phyloP scores from a whole-genome alignment of 2,888 invertebrate genomes.

The Volucella inflata region DNA sequence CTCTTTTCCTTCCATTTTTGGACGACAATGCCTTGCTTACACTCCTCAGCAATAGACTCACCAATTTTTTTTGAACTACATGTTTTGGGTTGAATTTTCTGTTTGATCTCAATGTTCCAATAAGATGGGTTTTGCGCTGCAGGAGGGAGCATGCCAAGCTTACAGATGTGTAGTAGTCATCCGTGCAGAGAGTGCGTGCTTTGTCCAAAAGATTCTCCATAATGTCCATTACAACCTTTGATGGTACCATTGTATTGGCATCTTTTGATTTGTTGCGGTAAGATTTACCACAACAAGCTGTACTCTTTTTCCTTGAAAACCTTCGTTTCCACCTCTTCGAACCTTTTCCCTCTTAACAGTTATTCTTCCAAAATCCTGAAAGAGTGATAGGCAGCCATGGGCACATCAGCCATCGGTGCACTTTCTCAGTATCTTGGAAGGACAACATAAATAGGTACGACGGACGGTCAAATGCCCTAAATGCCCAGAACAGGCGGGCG shows the following conservation, averaged over 20 bases:
- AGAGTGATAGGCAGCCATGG: no score
- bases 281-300: no score
- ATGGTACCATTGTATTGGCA: constrained; percentile 21
- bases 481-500: no score
- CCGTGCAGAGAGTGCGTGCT: constrained; percentile 12
- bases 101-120: constrained; percentile 13
- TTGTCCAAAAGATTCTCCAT: constrained; percentile 20
- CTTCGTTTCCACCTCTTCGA: no score
- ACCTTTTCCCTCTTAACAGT: no score
- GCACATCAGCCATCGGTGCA: no score
- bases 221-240: constrained; percentile 11
- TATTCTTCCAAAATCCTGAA: no score
- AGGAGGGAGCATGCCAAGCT: constrained; percentile 1
- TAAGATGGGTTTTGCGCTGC: constrained; percentile 11
- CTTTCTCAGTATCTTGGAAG: no score
- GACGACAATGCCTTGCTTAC: constrained; percentile 11
- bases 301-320: no score
- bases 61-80: constrained; percentile 6
- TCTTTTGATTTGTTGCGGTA: constrained; percentile 25
- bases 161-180: constrained; percentile 12
- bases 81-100: constrained; percentile 2
- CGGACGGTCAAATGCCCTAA: no score
- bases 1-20: constrained; percentile 15
- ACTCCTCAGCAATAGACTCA: constrained; percentile 6
- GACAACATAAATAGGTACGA: no score